Conservation (phyloP, 2,113 vertebrate genomes). For the Cynoglossus semilaevis region DNA sequence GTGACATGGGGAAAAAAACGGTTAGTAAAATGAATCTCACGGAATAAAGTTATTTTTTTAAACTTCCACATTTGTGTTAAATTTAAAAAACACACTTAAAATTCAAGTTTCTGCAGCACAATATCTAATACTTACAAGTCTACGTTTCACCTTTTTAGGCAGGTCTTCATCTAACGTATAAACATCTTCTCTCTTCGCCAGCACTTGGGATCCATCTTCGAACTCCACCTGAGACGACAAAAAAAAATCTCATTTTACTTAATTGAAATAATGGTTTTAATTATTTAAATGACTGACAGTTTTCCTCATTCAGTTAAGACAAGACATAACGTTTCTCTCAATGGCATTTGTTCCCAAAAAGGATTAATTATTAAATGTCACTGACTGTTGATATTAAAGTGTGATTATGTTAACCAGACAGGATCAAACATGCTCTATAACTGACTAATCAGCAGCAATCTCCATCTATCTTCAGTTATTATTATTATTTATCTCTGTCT, state of each 20-base stretch:
- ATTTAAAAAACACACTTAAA: not conserved
- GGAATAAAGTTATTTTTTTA: not conserved
- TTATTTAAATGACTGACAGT: not conserved
- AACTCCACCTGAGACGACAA: conserved; percentile 85
- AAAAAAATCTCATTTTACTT: no score
- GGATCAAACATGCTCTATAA: no score
- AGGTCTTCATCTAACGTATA: conserved; percentile 94
- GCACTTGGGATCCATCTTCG: conserved; percentile 94
- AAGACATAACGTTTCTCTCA: no score
- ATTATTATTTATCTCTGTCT: no score
- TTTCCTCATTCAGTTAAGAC: no score
- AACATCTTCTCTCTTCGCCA: conserved; percentile 92
- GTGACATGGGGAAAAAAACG: conserved; percentile 13
- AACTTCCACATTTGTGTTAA: not conserved
- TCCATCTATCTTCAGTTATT: no score
- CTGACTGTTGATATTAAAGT: no score
- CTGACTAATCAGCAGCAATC: no score
- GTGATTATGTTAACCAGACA: no score
- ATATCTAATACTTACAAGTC: conserved; percentile 86
- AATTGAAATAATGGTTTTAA: not conserved
- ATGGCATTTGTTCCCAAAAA: no score
- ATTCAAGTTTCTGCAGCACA: conserved; percentile 14
- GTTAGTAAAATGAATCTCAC: conserved; percentile 6
- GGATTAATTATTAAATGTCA: no score
- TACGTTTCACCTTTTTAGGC: conserved; percentile 94